Conservation (phyloP, 2,797 vertebrate species). For the Poecile montanus region DNA sequence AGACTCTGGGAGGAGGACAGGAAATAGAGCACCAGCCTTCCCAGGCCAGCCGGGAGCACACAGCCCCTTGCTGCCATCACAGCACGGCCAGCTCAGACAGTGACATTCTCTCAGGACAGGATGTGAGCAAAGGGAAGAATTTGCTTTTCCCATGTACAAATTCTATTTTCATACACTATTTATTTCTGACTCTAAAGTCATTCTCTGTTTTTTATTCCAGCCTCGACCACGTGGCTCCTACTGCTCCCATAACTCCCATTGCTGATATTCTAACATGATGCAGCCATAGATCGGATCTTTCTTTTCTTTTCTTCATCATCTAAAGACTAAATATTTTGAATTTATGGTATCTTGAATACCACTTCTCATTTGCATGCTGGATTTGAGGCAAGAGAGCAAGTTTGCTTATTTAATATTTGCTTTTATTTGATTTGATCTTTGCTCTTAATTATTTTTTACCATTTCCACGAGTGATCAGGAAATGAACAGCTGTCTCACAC, state of each 20-base stretch:
- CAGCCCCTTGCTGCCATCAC: background rate
- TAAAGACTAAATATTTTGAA: conserved; percentile 42
- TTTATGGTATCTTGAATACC: background rate
- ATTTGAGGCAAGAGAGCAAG: conserved; percentile 59
- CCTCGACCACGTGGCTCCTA: conserved; percentile 36
- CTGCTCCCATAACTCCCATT: conserved; percentile 33
- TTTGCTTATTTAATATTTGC: conserved; percentile 64
- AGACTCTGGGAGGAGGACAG: conserved; percentile 33
- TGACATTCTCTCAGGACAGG: background rate
- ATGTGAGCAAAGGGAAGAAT: background rate
- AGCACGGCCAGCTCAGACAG: background rate
- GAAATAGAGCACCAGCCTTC: conserved; percentile 27
- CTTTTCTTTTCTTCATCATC: conserved; percentile 68
- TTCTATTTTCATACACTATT: background rate
- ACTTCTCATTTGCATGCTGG: conserved; percentile 62
- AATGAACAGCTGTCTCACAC: conserved; percentile 72
- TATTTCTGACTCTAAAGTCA: conserved; percentile 28
- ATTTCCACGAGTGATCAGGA: conserved; percentile 78
- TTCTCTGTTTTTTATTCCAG: conserved; percentile 39
- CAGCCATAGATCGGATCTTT: conserved; percentile 44
- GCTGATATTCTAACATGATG: conserved; percentile 45
- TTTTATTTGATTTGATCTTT: conserved; percentile 72
- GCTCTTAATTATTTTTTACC: conserved; percentile 79
- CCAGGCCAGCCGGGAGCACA: background rate
- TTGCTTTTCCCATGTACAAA: background rate